phyloP scores from a whole-genome alignment of 2,113 vertebrate species.

The Xyrauchen texanus region DNA sequence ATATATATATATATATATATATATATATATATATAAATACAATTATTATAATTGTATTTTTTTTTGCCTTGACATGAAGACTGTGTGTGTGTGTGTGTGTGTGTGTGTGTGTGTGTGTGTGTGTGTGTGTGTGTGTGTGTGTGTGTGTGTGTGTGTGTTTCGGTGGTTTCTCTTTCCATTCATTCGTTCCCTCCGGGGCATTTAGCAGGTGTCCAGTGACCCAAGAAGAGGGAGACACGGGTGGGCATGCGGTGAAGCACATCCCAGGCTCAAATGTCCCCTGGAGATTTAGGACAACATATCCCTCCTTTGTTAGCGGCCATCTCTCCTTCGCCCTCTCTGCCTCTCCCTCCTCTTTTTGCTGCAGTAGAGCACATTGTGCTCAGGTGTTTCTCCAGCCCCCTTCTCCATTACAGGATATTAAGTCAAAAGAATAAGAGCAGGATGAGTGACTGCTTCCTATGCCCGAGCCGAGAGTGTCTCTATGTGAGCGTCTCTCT shows the following conservation, averaged over 20 bases:
- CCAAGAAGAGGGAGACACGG: constrained; percentile 19
- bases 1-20: too few species aligned
- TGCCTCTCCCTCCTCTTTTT: neutral
- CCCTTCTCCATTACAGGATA: constrained; percentile 39
- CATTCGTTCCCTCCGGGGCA: constrained; percentile 12
- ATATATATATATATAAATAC: too few species aligned
- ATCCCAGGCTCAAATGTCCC: constrained; percentile 46
- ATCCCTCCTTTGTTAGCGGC: constrained; percentile 34
- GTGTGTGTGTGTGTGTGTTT: too few species aligned
- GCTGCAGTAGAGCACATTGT: neutral
- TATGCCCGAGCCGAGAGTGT: neutral
- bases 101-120: too few species aligned
- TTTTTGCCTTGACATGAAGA: too few species aligned
- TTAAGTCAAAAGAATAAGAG: constrained; percentile 26
- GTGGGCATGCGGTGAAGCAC: constrained; percentile 32
- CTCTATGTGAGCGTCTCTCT: neutral
- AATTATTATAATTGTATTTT: too few species aligned
- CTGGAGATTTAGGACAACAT: constrained; percentile 6
- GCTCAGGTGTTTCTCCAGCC: constrained; percentile 30
- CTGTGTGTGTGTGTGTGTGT: too few species aligned
- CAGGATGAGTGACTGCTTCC: neutral
- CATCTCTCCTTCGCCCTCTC: constrained; percentile 29
- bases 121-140: too few species aligned
- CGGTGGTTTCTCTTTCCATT: constrained; percentile 1
- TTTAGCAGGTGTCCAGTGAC: constrained; percentile 32